These are phyloP conservation scores for Melanotus villosus DNA, from an alignment of 2,888 invertebrate species.

Conservation along the genomic window DNA sequence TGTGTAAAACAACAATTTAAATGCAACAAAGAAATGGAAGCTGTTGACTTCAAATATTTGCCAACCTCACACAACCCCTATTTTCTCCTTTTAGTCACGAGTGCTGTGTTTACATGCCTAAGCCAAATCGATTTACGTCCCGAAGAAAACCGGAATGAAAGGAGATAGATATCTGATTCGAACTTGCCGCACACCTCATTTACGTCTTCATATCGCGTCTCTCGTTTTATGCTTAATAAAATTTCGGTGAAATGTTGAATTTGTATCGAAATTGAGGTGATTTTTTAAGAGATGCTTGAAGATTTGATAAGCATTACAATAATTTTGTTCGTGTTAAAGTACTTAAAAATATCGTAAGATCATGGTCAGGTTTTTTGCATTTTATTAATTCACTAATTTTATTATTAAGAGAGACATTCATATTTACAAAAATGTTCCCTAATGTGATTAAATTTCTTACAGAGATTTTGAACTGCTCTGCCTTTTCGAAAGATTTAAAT, in stretches of 20 bases:
- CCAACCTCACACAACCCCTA: conserved; percentile 26
- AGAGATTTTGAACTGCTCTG: no score
- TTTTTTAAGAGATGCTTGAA: no score
- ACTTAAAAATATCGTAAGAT: no score
- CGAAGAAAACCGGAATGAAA: background rate
- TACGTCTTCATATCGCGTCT: conserved; percentile 30
- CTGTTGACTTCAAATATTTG: conserved; percentile 41
- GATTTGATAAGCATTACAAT: no score
- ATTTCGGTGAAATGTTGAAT: background rate
- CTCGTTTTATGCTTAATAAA: conserved; percentile 27
- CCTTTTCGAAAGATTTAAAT: no score
- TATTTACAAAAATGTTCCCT: no score
- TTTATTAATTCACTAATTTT: no score
- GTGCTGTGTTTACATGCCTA: conserved; percentile 33
- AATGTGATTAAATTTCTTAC: no score
- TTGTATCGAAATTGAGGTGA: background rate
- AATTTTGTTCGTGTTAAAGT: no score
- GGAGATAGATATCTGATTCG: conserved; percentile 20
- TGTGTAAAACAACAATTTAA: conserved; percentile 36
- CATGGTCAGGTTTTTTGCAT: no score
- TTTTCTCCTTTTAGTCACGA: conserved; percentile 36
- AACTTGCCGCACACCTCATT: conserved; percentile 30
- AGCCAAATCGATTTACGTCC: conserved; percentile 34
- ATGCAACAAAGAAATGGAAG: conserved; percentile 38
- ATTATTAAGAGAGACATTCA: no score